phyloP scores from a whole-genome alignment of 2,888 invertebrate genomes.

The Nezara viridula region DNA sequence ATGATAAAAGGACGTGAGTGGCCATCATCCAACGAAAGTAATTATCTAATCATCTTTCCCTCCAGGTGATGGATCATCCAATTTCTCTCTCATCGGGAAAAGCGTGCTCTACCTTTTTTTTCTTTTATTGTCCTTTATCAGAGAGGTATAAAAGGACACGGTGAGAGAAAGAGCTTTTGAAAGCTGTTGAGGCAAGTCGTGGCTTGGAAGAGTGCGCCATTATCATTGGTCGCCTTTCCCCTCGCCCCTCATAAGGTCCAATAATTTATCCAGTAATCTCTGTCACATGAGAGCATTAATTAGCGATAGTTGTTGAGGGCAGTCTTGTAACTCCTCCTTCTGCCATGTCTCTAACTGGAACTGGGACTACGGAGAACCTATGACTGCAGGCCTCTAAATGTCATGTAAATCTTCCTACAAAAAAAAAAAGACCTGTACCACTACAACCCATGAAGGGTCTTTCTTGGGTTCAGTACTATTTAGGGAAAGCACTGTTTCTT shows the following conservation, averaged over 20 bases:
- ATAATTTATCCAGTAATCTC: background rate
- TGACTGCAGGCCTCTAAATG: background rate
- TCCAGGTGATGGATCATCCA: background rate
- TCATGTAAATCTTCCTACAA: background rate
- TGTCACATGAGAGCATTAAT: background rate
- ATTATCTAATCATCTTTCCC: constrained; percentile 2
- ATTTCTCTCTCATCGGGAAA: constrained; percentile 14
- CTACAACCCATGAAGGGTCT: too few relatives aligned
- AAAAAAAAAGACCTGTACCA: too few relatives aligned
- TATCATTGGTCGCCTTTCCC: constrained; percentile 27
- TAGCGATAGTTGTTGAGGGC: background rate
- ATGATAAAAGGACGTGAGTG: background rate
- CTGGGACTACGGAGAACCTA: background rate
- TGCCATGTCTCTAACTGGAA: background rate
- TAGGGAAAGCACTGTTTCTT: too few relatives aligned
- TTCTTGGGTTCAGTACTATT: too few relatives aligned
- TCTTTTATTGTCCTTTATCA: constrained; percentile 38
- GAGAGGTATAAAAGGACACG: constrained; percentile 15
- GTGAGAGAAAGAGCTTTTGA: constrained; percentile 37
- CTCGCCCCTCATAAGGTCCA: background rate
- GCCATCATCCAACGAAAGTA: background rate
- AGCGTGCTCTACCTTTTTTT: constrained; percentile 34
- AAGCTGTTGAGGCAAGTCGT: constrained; percentile 18
- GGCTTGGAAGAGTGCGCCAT: constrained; percentile 8
- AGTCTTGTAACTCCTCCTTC: background rate